phyloP scores from a whole-genome alignment of 1,140 invertebrate species.

The Drosophila auraria region DNA sequence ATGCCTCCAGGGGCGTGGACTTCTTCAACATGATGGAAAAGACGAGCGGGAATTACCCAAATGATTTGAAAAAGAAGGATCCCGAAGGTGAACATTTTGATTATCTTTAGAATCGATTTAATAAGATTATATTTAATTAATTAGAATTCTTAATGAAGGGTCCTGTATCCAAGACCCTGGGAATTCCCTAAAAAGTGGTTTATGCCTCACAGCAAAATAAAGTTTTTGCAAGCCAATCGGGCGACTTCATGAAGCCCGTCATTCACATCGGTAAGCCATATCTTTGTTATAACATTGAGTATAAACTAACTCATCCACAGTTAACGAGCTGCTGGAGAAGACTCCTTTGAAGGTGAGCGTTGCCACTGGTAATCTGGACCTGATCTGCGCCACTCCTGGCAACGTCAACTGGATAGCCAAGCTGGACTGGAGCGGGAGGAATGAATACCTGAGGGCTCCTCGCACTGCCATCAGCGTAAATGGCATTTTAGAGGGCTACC shows the following conservation, averaged over 20 bases:
- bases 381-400: conserved; percentile 90
- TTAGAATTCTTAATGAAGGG: conserved; percentile 89
- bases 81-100: conserved; percentile 26
- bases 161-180: conserved; percentile 88
- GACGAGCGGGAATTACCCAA: conserved; percentile 53
- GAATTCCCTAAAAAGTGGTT: conserved; percentile 87
- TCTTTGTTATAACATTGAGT: neutral
- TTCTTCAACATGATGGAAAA: conserved; percentile 92
- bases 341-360: conserved; percentile 86
- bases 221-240: conserved; percentile 87
- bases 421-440: conserved; percentile 87
- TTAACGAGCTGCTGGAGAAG: conserved; percentile 89
- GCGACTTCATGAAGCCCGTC: conserved; percentile 95
- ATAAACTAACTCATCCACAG: conserved; percentile 85
- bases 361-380: conserved; percentile 87
- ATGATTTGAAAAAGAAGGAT: conserved; percentile 57
- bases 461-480: conserved; percentile 87
- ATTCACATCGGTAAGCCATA: conserved; percentile 87
- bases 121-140: too few species aligned
- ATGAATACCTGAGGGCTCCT: conserved; percentile 86
- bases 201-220: conserved; percentile 87
- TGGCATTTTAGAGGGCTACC: conserved; percentile 88
- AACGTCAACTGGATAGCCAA: conserved; percentile 90
- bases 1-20: conserved; percentile 88
- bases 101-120: too few species aligned